These are phyloP conservation scores for Catostomus latipinnis DNA, from an alignment of 2,797 vertebrate genomes.

Conservation along the genomic window DNA sequence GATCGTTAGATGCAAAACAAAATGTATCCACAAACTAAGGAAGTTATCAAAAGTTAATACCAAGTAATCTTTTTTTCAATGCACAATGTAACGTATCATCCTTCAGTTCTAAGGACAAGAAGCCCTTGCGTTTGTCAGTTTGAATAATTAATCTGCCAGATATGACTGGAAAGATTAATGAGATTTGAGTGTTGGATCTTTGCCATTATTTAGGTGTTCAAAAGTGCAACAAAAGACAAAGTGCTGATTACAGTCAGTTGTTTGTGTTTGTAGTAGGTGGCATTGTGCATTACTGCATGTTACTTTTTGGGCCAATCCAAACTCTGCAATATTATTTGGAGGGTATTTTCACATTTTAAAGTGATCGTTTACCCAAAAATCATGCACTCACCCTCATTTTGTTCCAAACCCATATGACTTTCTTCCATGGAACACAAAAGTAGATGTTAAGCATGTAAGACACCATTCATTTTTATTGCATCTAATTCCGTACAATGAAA, in stretches of 20 bases:
- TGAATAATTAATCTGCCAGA: background rate
- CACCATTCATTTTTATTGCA: no score
- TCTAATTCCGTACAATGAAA: no score
- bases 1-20: no score
- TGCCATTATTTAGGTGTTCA: background rate
- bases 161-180: background rate
- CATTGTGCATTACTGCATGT: background rate
- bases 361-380: no score
- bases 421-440: no score
- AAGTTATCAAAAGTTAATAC: background rate
- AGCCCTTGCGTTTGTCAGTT: background rate
- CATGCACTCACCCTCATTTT: no score
- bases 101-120: no score
- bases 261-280: background rate
- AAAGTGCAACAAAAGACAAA: background rate
- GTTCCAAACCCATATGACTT: no score
- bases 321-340: no score
- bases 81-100: background rate
- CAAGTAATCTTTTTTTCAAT: background rate
- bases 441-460: no score
- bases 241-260: slow-evolving; percentile 6
- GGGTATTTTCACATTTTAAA: no score
- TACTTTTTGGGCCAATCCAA: no score
- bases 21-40: background rate
- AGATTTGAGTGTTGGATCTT: background rate